A percentile compares a stretch with the other conserved stretches of the same genome.
phyloP scores from a whole-genome alignment of 2,113 vertebrate species.

The Vimba vimba region DNA sequence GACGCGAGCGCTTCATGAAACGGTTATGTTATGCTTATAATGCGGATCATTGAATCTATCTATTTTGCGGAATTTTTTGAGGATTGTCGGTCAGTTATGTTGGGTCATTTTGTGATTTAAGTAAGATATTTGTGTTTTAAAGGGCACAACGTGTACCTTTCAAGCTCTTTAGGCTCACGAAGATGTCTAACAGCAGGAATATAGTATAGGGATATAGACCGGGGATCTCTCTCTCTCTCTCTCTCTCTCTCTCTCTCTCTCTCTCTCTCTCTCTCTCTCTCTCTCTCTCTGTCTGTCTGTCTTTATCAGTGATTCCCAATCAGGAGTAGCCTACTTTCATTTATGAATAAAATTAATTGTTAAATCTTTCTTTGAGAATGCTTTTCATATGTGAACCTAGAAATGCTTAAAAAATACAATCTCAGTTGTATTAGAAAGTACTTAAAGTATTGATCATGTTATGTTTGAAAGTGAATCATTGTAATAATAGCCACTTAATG shows the following conservation, averaged over 20 bases:
- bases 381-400: background rate
- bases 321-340: background rate
- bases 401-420: background rate
- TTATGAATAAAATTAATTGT: background rate
- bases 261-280: background rate
- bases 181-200: background rate
- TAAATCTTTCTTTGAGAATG: background rate
- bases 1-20: background rate
- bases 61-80: background rate
- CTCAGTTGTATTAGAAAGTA: no score
- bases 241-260: background rate
- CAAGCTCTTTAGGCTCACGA: background rate
- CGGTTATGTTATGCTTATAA: background rate
- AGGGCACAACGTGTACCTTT: background rate
- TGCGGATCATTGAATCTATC: background rate
- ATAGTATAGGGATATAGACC: background rate
- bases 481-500: background rate
- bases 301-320: background rate
- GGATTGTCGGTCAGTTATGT: background rate
- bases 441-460: background rate
- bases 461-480: background rate
- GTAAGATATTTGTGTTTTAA: background rate
- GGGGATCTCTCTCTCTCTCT: background rate
- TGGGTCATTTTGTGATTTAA: background rate
- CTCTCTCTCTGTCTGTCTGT: background rate